Evolutionary conservation across 37 sponge, comb jelly and placozoan genomes (phyloP).

Genomic region (Axinella damicornis): DNA sequence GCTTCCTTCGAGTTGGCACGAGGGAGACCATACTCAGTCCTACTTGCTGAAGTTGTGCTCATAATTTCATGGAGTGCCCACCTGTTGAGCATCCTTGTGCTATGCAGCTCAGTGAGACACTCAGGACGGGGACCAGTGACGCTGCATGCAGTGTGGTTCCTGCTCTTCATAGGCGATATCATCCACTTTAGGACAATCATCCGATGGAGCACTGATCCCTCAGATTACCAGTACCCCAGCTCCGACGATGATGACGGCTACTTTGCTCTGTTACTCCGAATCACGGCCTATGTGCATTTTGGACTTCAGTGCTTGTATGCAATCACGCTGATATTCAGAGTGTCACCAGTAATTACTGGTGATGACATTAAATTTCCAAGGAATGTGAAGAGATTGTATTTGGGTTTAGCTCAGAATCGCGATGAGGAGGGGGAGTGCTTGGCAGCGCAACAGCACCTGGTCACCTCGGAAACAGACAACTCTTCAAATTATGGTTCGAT

Average conservation of each 20-base stretch:
- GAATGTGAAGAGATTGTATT: background rate
- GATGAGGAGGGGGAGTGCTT: constrained; percentile 27
- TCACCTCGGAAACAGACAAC: background rate
- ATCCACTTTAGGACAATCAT: constrained; percentile 48
- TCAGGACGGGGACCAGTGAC: constrained; percentile 66
- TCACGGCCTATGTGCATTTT: constrained; percentile 46
- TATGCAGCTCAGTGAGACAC: constrained; percentile 50
- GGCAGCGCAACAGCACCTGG: constrained; percentile 26
- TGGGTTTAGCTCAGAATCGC: background rate
- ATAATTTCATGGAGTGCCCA: constrained; percentile 54
- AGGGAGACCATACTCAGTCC: constrained; percentile 38
- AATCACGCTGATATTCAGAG: constrained; percentile 48
- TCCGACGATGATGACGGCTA: constrained; percentile 16
- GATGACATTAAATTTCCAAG: constrained; percentile 1
- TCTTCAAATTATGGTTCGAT: constrained; percentile 14
- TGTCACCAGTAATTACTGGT: constrained; percentile 12
- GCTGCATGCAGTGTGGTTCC: constrained; percentile 62
- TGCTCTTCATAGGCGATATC: constrained; percentile 37
- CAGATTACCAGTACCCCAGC: background rate
- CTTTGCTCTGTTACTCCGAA: constrained; percentile 26
- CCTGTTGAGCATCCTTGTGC: constrained; percentile 1
- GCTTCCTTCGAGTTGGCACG: constrained; percentile 37
- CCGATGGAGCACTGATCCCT: background rate
- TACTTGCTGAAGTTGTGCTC: constrained; percentile 18
- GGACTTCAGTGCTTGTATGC: constrained; percentile 57